Base-by-base conservation (phyloP, 2,888 invertebrate species). In the Cephus rjabovi region DNA sequence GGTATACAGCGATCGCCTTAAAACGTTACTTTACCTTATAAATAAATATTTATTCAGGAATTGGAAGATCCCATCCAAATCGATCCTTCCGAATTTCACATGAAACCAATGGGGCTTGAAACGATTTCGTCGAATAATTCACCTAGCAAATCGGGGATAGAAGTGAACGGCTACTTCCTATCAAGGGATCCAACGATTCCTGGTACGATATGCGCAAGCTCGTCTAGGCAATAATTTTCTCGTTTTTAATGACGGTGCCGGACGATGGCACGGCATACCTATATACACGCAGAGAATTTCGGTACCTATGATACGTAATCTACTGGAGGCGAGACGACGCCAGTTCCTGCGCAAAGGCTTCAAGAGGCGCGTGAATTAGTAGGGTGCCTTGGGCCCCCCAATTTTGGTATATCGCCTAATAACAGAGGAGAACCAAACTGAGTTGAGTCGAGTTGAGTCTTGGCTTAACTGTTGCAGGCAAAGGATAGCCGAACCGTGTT, bases 351-450 rank as follows among this genome's bases (percentile, higher is more conserved):
- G 68, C 68, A 75, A 78, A 82, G 80, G 84, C 79, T 81, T 78
- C 77, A 82, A 84, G 83, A 85, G 86, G 82, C 85, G 88, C 86
- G 86, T 83, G 87, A 88, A 88, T 88, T 88, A 88, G 86, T 85
- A 86, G 84, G 82, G 82, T 82, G 85, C 81, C 87, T 88, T 86
- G 83, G 85, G 86, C 87, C 86, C 88, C 81, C 86, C 89, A 90
- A 90, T 90, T 90, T 90, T 89, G 86, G 87, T 87, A 87, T 88
- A 90, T 90, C 88, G 89, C 86, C 89, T 90, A 91, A 90, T 90
- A 90, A 91, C 89, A 90, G 89, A 88, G 83, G 78, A 81, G 78
- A 77, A 69, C 73, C 77, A n/a, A 15, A 75, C 74, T n/a, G 77
- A 75, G 73, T 69, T 73, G 35, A 77, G 77, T 40, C 35, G 75